Conservation (phyloP, 2,113 vertebrate species). For the Xiphophorus hellerii region DNA sequence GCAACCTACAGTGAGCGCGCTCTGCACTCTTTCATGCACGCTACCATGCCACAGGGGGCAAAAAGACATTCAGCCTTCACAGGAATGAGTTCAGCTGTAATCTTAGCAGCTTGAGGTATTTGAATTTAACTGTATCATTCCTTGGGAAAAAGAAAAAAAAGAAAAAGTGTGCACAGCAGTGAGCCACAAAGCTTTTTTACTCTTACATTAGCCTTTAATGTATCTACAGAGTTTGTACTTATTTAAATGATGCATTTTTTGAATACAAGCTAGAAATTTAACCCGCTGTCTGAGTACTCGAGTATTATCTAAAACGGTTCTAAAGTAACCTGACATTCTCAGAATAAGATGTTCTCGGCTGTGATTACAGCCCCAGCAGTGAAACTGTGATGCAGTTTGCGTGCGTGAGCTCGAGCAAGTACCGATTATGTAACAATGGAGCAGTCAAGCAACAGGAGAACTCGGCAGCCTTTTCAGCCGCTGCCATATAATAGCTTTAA, state of each 20-base stretch:
- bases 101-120: conserved; percentile 36
- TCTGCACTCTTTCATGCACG: conserved; percentile 28
- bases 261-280: conserved; percentile 1
- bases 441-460: conserved; percentile 17
- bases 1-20: conserved; percentile 32
- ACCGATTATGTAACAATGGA: conserved; percentile 15
- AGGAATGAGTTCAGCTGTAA: conserved; percentile 38
- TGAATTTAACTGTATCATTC: conserved; percentile 21
- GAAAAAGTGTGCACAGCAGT: background rate
- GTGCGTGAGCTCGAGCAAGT: background rate
- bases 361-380: conserved; percentile 15
- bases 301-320: conserved; percentile 11
- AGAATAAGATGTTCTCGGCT: conserved; percentile 14
- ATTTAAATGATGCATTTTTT: background rate
- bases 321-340: conserved; percentile 2
- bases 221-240: conserved; percentile 1
- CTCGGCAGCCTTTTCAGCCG: background rate
- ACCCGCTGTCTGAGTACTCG: background rate
- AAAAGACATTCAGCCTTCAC: conserved; percentile 7
- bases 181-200: conserved; percentile 11
- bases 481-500: background rate
- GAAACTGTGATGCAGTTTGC: background rate
- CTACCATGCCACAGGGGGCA: conserved; percentile 14
- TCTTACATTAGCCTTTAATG: conserved; percentile 23
- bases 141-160: background rate